phyloP scores from a whole-genome alignment of 1,140 invertebrate species.

The Halotydeus destructor region DNA sequence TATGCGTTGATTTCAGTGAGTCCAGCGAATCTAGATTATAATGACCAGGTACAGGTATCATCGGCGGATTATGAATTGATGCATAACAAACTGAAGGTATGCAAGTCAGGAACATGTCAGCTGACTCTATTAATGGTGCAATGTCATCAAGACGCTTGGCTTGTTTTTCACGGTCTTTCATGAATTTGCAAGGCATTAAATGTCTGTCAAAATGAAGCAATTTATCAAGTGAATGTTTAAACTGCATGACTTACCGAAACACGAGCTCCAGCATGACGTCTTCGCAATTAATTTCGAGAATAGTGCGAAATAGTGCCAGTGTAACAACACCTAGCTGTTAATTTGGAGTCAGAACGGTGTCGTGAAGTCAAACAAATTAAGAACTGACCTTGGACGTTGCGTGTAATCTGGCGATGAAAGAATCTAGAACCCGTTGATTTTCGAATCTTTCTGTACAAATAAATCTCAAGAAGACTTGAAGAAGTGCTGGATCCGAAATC shows the following conservation, averaged over 20 bases:
- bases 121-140: conserved; percentile 44
- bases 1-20: conserved; percentile 2
- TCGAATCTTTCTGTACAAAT: conserved; percentile 65
- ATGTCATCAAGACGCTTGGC: conserved; percentile 52
- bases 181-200: conserved; percentile 64
- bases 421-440: conserved; percentile 48
- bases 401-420: conserved; percentile 48
- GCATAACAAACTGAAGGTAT: conserved; percentile 35
- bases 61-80: not conserved
- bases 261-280: conserved; percentile 87
- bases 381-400: conserved; percentile 39
- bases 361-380: not conserved
- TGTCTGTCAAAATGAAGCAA: conserved; percentile 26
- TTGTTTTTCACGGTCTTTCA: conserved; percentile 58
- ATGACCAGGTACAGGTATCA: not conserved
- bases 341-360: not conserved
- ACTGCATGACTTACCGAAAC: conserved; percentile 36
- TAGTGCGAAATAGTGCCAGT: conserved; percentile 65
- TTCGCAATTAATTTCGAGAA: conserved; percentile 81
- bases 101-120: conserved; percentile 59
- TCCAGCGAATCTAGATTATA: not conserved
- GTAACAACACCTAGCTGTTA: conserved; percentile 65
- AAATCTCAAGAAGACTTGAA: conserved; percentile 62
- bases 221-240: not conserved
- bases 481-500: conserved; percentile 57